Base-by-base conservation (phyloP, 1,140 invertebrate genomes). In the Eumeta japonica region DNA sequence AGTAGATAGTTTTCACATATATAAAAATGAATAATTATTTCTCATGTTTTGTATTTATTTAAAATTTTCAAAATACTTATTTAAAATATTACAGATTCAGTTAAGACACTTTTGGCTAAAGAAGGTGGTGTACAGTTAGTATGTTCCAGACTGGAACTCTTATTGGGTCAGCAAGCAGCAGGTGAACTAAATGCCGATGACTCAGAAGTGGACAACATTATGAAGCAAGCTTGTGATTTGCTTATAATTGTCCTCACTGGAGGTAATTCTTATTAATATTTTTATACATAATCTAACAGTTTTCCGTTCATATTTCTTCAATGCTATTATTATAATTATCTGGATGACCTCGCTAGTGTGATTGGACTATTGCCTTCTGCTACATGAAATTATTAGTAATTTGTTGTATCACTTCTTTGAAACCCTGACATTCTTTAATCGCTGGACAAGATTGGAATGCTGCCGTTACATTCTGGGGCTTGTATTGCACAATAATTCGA, bases 161-260 rank as follows among this genome's bases (percentile, higher is more conserved):
- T 89, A 55, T 75, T 83, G 50, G 62, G 76, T 2, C 54, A 88
- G 18, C 76, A 89, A 18, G 83, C 87, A 51, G 82, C 85, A 43
- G 83, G 88, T 50, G 79, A 82, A 37, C 62, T 79, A 3, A 59
- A 79, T 29, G 72, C 77, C n/a, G 74, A 78, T 33, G 81, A 81
- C 36, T 82, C 83, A 46, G 88, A 91, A 43, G 83, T 84, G 16
- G 78, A 85, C 43, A 81, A 83, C 3, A 71, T 89, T 1, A 77
- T 90, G 58, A 92, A 92, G 67, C 80, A 88, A 52, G 88, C 90
- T 29, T 92, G 89, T 58, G 89, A 93, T 68, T 77, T 94, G 1
- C 83, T 94, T 35, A 83, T 92, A 13, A 77, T 91, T 17, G 83
- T 93, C 28, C 70, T 92, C 15, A 92, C 89, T 38, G 90, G 89